Base-by-base conservation (phyloP, 2,797 vertebrate genomes). In the Otolemur crassicaudatus region DNA sequence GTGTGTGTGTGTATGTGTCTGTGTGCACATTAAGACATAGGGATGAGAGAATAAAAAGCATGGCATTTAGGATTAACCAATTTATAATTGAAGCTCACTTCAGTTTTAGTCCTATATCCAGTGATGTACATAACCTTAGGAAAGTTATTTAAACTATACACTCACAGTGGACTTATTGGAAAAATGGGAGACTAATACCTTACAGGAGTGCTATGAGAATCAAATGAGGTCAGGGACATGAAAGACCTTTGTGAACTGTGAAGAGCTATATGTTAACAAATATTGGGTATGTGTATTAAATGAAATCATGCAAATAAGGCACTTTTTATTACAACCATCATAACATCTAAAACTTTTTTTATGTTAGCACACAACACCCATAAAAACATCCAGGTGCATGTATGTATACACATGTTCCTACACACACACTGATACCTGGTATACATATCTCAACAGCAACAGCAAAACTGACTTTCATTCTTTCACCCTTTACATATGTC, bases 341-440 rank as follows among this genome's bases (percentile, higher is more conserved):
- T 63, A 11, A 58, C 43, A 87, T 65, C 25, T 75, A 91, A 76
- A 85, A 67, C 19, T 81, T 67, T 3, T 19, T 19, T 73, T 80
- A 37, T 65, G 16, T 12, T 60, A 80, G 53, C 56, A 40, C 65
- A 34, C 9, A 16, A 53, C 63, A 17, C 5, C 49, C 31, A 53
- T 7, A 72, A 65, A 90, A 76, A n/a, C 27, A 77, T 23, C 40
- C 40, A n/a, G 2, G 0, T 40, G 22, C 19, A 17, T 6, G 34
- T 8, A 43, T 20, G 20, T 5, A 16, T 8, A 34, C 25, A 34
- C 7, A 69, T 22, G n/a, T 69, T 34, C 76, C 79, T 23, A 29
- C 10, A 43, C 16, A 8, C 19, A n/a, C 19, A 31, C n/a, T 49
- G 14, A 67, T 43, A 76, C 3, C 4, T 2, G 0, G 0, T 20